Base-by-base conservation (phyloP, 2,113 vertebrate genomes). In the Cyphomyrus discorhynchus region DNA sequence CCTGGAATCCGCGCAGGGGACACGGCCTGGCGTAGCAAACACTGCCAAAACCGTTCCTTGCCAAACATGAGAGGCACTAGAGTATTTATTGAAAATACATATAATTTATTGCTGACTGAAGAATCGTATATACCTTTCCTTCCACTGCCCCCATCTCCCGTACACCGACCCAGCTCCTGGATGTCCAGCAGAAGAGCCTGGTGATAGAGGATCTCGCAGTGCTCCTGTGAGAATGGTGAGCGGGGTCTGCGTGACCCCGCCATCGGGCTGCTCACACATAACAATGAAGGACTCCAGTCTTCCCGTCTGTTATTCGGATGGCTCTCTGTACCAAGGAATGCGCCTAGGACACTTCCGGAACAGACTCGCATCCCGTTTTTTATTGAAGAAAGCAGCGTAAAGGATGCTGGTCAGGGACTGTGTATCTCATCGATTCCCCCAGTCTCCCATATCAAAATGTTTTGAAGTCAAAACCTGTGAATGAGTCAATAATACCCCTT, bases 11-110 rank as follows among this genome's bases (percentile, higher is more conserved):
- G 94, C 94, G 91, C 83, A 93, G 89, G 92, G 91, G 93, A 92
- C 92, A 92, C 80, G 82, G 92, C 91, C 92, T 93, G 90, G 94
- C 92, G 90, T 5, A 88, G 77, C 89, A 80, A 27, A 66, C 24
- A 82, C 92, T 89, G 77, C 90, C 91, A 31, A 92, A 92, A 92
- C 89, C 90, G 94, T 96, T 93, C 91, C 88, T 90, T 91, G 95
- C 94, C 91, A 91, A 92, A 93, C n/a, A 89, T 39, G 77, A 90
- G 85, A 91, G 95, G 95, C 95, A 93, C 92, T 92, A 94, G 94
- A 93, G 93, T 97, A 97, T 97, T 97, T 97, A 97, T 97, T 97
- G 95, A 93, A 95, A 42, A 95, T 95, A 94, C 94, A 96, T 9
- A 92, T 97, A 92, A 91, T 91, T 92, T 97, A 97, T 97, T 97